Evolutionary conservation across 2,888 invertebrate genomes (phyloP), one percentile per base, ranked within the genome.

Genomic region (Crematogaster levior): DNA sequence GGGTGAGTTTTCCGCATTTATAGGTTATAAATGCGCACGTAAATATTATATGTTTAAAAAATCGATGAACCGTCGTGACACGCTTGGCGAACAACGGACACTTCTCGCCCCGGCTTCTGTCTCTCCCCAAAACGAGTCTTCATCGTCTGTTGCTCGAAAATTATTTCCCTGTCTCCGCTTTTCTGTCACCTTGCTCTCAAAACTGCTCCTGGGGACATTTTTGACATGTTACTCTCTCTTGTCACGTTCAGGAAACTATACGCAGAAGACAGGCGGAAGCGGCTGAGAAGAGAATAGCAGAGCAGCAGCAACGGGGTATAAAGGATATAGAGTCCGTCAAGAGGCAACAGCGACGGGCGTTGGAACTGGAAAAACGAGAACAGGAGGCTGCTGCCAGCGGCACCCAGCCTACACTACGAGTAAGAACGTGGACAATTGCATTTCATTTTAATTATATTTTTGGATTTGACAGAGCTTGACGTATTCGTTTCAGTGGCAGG

Each of bases 241-340:
- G 1, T 60, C 27, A 48, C n/a, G 1, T 56, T n/a, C 66, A 90
- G 89, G 90, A 88, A 48, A 84, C 80, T 34, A 84, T 97, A 70
- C 95, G 97, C 43, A 95, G 95, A 24, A 96, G 96, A 91, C 96
- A 96, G 89, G 95, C 95, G 7, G 97, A 97, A 89, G 97, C 97
- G 1, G 97, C 97, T 0, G 97, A 97, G 92, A 95, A 95, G 65
- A 95, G 97, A 1, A 95, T 95, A 0, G 94, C 95, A 1, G 96
- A 97, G 88, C 95, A 95, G 82, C 96, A 96, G 40, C 92, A 94
- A 0, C 95, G 97, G 4, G 97, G 97, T 0, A 95, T 97, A 5
- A 96, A 96, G 91, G 96, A 97, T 93, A 95, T 96, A 0, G 96
- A 96, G 27, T 95, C 95, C 65, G 95, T 97, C 1, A 95, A 95